Base-by-base conservation (phyloP, 2,113 vertebrate genomes). In the Aviceda subcristata region DNA sequence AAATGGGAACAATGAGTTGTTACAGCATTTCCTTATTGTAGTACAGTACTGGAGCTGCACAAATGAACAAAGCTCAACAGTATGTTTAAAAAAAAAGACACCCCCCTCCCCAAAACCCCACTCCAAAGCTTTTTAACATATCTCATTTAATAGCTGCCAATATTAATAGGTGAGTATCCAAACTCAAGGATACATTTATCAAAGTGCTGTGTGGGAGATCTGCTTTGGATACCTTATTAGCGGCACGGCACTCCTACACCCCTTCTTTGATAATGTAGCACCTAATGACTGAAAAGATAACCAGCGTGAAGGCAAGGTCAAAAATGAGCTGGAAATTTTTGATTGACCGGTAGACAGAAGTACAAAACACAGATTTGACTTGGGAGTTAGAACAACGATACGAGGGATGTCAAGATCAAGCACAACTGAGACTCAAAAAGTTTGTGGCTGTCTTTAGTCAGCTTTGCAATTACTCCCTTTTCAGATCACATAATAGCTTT, bases 401-500 rank as follows among this genome's bases (percentile, higher is more conserved):
- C 96, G 67, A 79, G 34, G 11, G 51, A 66, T 86, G 93, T 85
- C 81, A 63, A 83, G 50, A 88, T 68, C 64, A 63, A 86, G 39
- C n/a, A 38, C 48, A 90, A 57, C 41, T 53, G 50, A 55, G 66
- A 46, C 39, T 67, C 78, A 36, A 71, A 92, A 93, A 59, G 57
- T 68, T 92, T 72, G 43, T 27, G 57, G 76, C 45, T 89, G 94
- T 63, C 90, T 97, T 95, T 73, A 74, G 51, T 66, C 73, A 92
- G 80, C 63, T 87, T 94, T 92, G 77, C 39, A 96, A 95, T 91
- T 92, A 90, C 24, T 93, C 67, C 17, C 32, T 72, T 94, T 91
- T 81, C 63, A 67, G 80, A 69, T 91, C 56, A 78, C 14, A 64
- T 48, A 78, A 90, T 88, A 84, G 55, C 59, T 93, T 34, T 48